Evolutionary conservation across 2,888 invertebrate species (phyloP), one percentile per base, ranked within the genome.

Genomic region (Octodonta nipae): DNA sequence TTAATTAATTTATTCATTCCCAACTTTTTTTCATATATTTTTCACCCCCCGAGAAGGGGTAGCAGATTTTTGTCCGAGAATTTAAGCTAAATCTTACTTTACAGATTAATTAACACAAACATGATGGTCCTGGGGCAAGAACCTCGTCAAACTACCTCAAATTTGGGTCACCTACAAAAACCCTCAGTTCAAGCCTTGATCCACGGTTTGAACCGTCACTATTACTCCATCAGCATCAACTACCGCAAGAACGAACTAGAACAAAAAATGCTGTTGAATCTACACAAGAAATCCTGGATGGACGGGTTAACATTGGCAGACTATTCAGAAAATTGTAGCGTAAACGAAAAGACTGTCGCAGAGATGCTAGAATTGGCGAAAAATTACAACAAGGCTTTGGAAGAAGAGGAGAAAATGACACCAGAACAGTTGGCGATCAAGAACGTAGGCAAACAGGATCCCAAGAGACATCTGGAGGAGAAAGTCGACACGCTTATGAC

Each of bases 371-470:
- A 93, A 38, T 67, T 98, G 51, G 95, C 96, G 33, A 95, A 95
- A 62, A 89, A 91, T 60, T 98, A 98, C 63, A 61, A 61, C 38
- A 60, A 79, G 73, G 88, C 96, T 5, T 66, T 98, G 38, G 96
- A 98, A 64, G 98, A 98, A 51, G 98, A 98, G 61, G 96, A 98
- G 56, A 95, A 92, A 62, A 95, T 98, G 95, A 96, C 96, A 3
- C 89, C 93, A 1, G 95, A 96, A 63, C 96, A 98, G 61, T 66
- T 98, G 63, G 98, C 95, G 12, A 96, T 98, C 54, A 98, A 98
- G 64, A 98, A 98, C 67, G 96, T 99, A 38, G 98, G 98, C 33
- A 98, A 88, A 64, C 86, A 92, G 64, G 98, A 98, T 62, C 98
- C 98, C 13, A 99, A 99, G 66, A 77, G 98, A 47, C 98, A 99